Conservation (phyloP, 2,113 vertebrate genomes). For the Siphamia tubifer region DNA sequence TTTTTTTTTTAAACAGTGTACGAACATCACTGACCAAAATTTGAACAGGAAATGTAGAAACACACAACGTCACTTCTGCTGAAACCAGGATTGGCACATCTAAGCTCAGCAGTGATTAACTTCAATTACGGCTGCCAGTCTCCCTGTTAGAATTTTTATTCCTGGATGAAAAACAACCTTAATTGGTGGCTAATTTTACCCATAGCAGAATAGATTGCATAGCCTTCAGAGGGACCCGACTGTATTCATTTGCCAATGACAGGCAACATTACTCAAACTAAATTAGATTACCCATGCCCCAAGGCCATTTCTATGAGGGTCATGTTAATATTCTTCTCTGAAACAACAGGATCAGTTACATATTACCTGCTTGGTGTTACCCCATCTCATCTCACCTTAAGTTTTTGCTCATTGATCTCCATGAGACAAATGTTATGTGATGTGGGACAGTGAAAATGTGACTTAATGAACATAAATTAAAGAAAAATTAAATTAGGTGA, state of each 20-base stretch:
- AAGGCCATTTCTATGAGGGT: conserved; percentile 64
- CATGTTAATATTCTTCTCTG: conserved; percentile 57
- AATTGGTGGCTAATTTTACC: conserved; percentile 74
- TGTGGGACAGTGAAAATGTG: conserved; percentile 3
- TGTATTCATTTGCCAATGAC: conserved; percentile 67
- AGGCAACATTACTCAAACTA: conserved; percentile 71
- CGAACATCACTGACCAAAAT: too few species aligned
- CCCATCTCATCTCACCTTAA: not conserved
- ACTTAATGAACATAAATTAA: conserved; percentile 32
- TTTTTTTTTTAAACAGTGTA: too few species aligned
- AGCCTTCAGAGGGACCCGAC: conserved; percentile 53
- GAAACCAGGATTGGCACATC: conserved; percentile 29
- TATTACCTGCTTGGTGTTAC: not conserved
- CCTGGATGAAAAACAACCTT: conserved; percentile 59
- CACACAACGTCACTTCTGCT: not conserved
- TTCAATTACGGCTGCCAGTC: conserved; percentile 36
- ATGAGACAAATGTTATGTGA: not conserved
- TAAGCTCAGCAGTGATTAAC: conserved; percentile 44
- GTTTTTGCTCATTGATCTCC: not conserved
- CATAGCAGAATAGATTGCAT: conserved; percentile 47
- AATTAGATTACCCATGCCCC: conserved; percentile 69
- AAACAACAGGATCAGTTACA: conserved; percentile 11
- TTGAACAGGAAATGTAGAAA: not conserved
- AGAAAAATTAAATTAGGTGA: conserved; percentile 34
- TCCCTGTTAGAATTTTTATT: conserved; percentile 23